These are phyloP conservation scores for Semotilus atromaculatus DNA, from an alignment of 2,797 vertebrate species.

Conservation along the genomic window DNA sequence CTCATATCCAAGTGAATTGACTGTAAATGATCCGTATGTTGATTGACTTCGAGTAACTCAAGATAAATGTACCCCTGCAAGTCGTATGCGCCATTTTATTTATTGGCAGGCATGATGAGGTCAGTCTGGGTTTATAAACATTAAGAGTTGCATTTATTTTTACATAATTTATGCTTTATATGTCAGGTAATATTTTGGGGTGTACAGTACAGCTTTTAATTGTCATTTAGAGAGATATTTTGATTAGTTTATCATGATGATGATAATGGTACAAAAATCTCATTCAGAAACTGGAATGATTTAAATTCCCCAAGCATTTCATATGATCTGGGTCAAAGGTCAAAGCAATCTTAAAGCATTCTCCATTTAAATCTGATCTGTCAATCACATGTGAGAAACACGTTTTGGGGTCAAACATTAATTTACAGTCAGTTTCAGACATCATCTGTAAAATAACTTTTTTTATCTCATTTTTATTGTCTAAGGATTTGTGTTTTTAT, in stretches of 20 bases:
- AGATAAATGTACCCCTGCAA: background rate
- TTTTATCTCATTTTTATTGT: background rate
- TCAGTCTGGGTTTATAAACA: background rate
- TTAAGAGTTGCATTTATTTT: slow-evolving; percentile 30
- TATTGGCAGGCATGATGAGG: slow-evolving; percentile 1
- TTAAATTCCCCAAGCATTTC: background rate
- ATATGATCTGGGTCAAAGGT: background rate
- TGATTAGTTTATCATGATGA: background rate
- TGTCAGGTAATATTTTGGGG: background rate
- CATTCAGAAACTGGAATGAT: background rate
- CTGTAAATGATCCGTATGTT: background rate
- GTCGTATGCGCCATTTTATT: background rate
- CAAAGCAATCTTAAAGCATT: background rate
- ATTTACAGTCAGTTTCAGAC: background rate
- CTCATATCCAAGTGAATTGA: background rate
- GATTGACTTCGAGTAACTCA: background rate
- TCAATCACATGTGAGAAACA: background rate
- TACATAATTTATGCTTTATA: background rate
- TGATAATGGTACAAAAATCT: background rate
- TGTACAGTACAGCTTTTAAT: background rate
- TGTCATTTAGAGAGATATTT: background rate
- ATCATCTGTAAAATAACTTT: background rate
- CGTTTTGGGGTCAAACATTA: background rate
- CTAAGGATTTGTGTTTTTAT: background rate
- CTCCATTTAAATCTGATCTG: background rate